Percentiles rank a stretch among this genome's conserved stretches.
These are phyloP conservation scores for Hippoglossus hippoglossus DNA, from an alignment of 2,797 vertebrate species.

Conservation along the genomic window DNA sequence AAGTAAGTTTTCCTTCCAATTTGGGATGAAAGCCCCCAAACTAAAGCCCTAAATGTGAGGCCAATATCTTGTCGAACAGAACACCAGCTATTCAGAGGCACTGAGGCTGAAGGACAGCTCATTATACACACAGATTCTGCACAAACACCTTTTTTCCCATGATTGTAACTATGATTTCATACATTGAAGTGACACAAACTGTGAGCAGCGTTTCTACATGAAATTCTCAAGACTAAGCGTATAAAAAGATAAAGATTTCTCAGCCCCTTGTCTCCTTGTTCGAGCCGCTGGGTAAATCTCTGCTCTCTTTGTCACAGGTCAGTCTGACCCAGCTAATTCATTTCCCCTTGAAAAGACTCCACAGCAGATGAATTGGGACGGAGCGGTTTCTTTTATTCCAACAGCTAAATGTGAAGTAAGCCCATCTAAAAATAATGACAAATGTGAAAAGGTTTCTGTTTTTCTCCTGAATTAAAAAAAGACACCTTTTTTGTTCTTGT, in stretches of 20 bases:
- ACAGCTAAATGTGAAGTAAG: slow-evolving; percentile 66
- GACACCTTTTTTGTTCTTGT: slow-evolving; percentile 30
- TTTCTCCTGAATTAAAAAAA: slow-evolving; percentile 25
- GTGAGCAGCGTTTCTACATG: not conserved
- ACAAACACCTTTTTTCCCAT: not conserved
- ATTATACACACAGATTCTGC: slow-evolving; percentile 1
- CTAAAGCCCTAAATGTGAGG: slow-evolving; percentile 24
- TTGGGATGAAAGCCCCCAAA: slow-evolving; percentile 12
- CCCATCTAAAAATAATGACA: slow-evolving; percentile 25
- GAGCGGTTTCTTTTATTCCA: slow-evolving; percentile 54
- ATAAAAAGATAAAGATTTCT: not conserved
- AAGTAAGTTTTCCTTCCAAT: slow-evolving; percentile 21
- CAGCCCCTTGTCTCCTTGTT: not conserved
- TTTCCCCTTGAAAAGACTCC: slow-evolving; percentile 75
- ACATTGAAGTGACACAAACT: not conserved
- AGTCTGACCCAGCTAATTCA: slow-evolving; percentile 81
- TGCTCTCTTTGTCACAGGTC: slow-evolving; percentile 74
- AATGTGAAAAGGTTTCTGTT: slow-evolving; percentile 48
- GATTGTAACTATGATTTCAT: slow-evolving; percentile 8
- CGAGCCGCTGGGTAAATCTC: slow-evolving; percentile 47
- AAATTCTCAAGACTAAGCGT: slow-evolving; percentile 1
- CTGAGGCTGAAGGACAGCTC: slow-evolving; percentile 36
- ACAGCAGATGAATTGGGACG: slow-evolving; percentile 63
- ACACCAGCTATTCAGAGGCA: slow-evolving; percentile 38
- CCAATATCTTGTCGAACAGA: slow-evolving; percentile 26